phyloP scores from a whole-genome alignment of 2,797 vertebrate species.

The Erpetoichthys calabaricus region DNA sequence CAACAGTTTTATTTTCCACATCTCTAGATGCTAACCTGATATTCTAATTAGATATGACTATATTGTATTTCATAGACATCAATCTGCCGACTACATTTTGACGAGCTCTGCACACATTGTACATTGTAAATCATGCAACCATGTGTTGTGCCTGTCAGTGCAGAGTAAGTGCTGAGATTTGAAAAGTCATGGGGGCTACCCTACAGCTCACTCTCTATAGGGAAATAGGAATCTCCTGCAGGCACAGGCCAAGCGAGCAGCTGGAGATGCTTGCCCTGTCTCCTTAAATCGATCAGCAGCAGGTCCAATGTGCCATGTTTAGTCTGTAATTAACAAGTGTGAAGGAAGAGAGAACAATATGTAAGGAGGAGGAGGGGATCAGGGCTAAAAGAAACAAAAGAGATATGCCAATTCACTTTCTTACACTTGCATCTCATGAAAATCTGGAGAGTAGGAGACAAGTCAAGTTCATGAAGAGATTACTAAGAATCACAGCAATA shows the following conservation, averaged over 20 bases:
- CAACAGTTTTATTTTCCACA: no score
- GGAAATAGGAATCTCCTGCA: background rate
- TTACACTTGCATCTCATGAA: no score
- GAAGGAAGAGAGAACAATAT: background rate
- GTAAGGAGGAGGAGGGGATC: background rate
- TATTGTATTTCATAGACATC: no score
- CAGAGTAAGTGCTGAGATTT: background rate
- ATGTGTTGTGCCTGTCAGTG: background rate
- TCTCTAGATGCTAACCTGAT: no score
- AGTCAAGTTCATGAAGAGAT: no score
- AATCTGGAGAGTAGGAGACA: no score
- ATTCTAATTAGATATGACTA: no score
- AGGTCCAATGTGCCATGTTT: background rate
- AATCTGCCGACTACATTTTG: no score
- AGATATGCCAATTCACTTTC: no score
- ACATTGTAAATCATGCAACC: background rate
- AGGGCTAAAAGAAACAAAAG: background rate
- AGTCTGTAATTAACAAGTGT: background rate
- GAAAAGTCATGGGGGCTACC: background rate
- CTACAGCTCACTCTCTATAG: background rate
- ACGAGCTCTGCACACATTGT: no score
- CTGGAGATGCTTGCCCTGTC: constrained; percentile 1
- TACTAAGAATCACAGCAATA: no score
- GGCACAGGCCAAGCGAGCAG: background rate
- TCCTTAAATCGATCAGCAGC: constrained; percentile 1